A percentile compares a stretch with the other conserved stretches of the same genome.
Evolutionary conservation across 1,140 invertebrate species (phyloP).

Genomic region (Scaptomyza hsui): DNA sequence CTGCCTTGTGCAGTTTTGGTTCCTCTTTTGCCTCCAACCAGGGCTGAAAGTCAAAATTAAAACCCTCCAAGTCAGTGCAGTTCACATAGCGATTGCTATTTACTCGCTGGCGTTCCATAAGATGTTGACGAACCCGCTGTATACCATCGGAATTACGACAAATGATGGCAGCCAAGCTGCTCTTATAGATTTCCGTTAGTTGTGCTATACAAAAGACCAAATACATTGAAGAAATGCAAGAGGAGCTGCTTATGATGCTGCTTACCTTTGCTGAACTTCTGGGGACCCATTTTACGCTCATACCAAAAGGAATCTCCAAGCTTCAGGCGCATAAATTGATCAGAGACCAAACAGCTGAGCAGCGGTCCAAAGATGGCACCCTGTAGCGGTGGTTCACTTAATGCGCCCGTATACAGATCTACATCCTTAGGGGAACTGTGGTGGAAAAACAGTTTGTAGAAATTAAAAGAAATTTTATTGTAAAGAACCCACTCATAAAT

Average conservation of each 20-base stretch:
- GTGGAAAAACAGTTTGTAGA: not conserved
- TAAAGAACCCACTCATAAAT: slow-evolving; percentile 87
- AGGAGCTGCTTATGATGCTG: too few species aligned
- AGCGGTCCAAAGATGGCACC: slow-evolving; percentile 92
- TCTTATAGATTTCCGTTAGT: slow-evolving; percentile 93
- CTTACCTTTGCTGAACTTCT: slow-evolving; percentile 89
- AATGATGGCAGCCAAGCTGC: slow-evolving; percentile 92
- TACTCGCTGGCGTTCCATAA: slow-evolving; percentile 88
- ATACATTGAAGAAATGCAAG: not conserved
- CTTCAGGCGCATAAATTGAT: slow-evolving; percentile 93
- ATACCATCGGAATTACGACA: slow-evolving; percentile 94
- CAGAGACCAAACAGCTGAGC: slow-evolving; percentile 92
- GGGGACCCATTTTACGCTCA: slow-evolving; percentile 87
- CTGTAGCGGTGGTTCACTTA: slow-evolving; percentile 89
- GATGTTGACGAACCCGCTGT: slow-evolving; percentile 89
- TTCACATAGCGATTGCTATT: slow-evolving; percentile 87
- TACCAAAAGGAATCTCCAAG: slow-evolving; percentile 95
- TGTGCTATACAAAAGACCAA: slow-evolving; percentile 88
- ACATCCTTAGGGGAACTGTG: slow-evolving; percentile 91
- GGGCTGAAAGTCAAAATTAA: slow-evolving; percentile 84
- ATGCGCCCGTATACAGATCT: slow-evolving; percentile 93
- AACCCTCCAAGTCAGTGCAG: slow-evolving; percentile 86
- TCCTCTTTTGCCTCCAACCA: slow-evolving; percentile 84
- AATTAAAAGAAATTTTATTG: too few species aligned
- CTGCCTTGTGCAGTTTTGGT: slow-evolving; percentile 44